A percentile compares a stretch with the other conserved stretches of the same genome.
Evolutionary conservation across 2,113 vertebrate genomes (phyloP).

Genomic region (Synodontis membranacea): DNA sequence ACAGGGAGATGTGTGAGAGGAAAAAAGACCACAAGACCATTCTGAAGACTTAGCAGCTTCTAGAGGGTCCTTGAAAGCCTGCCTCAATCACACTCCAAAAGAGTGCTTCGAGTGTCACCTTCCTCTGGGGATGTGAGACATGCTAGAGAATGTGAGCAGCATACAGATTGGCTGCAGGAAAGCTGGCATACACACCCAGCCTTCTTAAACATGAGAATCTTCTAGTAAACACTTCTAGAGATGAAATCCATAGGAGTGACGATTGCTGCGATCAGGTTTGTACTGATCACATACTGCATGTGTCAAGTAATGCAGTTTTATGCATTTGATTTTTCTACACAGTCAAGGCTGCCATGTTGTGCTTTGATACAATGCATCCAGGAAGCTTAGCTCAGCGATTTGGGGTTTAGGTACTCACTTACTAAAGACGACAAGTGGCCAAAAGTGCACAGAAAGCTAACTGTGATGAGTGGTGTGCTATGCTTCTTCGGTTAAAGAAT

Average conservation of each 20-base stretch:
- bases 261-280: background rate
- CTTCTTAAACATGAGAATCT: background rate
- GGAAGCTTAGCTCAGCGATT: conserved; percentile 7
- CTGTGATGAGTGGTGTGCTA: background rate
- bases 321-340: background rate
- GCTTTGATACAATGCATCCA: conserved; percentile 11
- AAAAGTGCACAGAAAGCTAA: background rate
- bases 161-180: conserved; percentile 23
- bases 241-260: background rate
- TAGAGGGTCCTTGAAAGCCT: conserved; percentile 58
- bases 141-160: conserved; percentile 9
- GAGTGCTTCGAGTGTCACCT: conserved; percentile 66
- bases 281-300: background rate
- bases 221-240: background rate
- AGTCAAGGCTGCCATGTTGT: background rate
- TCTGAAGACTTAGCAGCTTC: conserved; percentile 40
- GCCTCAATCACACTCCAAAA: conserved; percentile 57
- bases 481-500: background rate
- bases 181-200: background rate
- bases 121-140: conserved; percentile 60
- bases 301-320: conserved; percentile 5
- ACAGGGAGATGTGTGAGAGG: conserved; percentile 13
- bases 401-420: background rate
- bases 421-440: background rate
- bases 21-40: conserved; percentile 23